These are phyloP conservation scores for Margaritifera margaritifera DNA, from an alignment of 2,888 invertebrate species.

Conservation along the genomic window DNA sequence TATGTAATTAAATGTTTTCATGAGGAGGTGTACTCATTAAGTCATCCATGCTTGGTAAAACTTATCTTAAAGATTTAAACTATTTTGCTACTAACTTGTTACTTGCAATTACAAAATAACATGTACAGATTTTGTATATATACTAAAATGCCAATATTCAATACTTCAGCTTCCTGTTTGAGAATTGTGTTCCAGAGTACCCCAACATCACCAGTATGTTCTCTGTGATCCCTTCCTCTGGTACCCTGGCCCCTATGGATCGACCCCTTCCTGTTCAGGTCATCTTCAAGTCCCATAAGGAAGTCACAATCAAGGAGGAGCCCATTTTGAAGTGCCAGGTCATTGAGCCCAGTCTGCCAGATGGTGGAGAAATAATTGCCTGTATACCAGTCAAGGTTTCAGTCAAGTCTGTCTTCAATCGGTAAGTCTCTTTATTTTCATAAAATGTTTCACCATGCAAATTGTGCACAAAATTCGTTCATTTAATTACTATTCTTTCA, in stretches of 20 bases:
- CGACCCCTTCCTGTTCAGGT: slow-evolving; percentile 68
- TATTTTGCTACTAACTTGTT: no score
- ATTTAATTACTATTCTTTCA: not conserved
- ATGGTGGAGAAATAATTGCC: slow-evolving; percentile 71
- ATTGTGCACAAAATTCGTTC: not conserved
- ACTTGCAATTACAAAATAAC: no score
- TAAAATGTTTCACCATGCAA: not conserved
- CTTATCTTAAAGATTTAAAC: no score
- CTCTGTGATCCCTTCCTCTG: slow-evolving; percentile 65
- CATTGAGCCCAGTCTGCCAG: slow-evolving; percentile 69
- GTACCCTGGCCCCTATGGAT: slow-evolving; percentile 66
- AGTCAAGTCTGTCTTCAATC: slow-evolving; percentile 71
- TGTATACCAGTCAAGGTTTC: slow-evolving; percentile 73
- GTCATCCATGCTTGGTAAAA: no score
- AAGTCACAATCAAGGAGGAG: slow-evolving; percentile 69
- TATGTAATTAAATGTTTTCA: no score
- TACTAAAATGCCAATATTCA: not conserved
- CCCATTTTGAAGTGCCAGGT: slow-evolving; percentile 71
- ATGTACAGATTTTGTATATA: no score
- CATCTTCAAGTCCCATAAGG: slow-evolving; percentile 67
- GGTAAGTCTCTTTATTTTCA: slow-evolving; percentile 57
- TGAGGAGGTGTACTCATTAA: no score
- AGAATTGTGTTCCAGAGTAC: slow-evolving; percentile 58
- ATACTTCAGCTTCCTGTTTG: slow-evolving; percentile 65
- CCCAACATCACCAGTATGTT: slow-evolving; percentile 66